Base-by-base conservation (phyloP, 2,113 vertebrate genomes). In the Echinops telfairi region DNA sequence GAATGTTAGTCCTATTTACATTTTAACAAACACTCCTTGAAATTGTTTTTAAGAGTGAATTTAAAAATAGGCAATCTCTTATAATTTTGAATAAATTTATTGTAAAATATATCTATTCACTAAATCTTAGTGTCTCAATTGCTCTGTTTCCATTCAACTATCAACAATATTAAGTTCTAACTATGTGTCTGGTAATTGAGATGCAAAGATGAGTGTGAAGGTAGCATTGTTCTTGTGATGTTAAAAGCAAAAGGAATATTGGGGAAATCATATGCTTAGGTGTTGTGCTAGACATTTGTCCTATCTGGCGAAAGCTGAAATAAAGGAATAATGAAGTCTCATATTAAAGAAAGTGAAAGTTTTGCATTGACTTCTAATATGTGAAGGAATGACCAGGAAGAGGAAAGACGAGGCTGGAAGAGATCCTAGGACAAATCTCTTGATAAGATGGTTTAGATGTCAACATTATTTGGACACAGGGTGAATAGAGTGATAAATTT, bases 1-100 rank as follows among this genome's bases (percentile, higher is more conserved):
- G 2, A 83, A 8, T 88, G 88, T 90, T 25, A 64, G n/a, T 31
- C 58, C 78, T 0, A 82, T 29, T 40, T 92, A n/a, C 75, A 78
- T 89, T 94, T 83, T 73, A 70, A 33, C 19, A 78, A 77, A n/a
- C 70, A 38, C 36, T 90, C 76, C 40, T 88, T 73, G 1, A 14
- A 78, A 81, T 73, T 87, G 25, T 70, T n/a, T 53, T 53, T n/a
- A n/a, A 53, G 47, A 53, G 47, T 53, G 47, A 4, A 53, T 53
- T 53, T 53, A 12, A 53, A 53, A 53, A 53, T 53, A 53, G 47
- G 10, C 47, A 53, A 53, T 53, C 22, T 62, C 60, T 62, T 62
- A 62, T 62, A 62, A 23, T 62, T 62, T 22, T 62, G 12, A 23
- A 62, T 22, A 62, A 62, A 62, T 23, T 19, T 62, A 62, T 20